phyloP scores from a whole-genome alignment of 2,797 vertebrate genomes.

The Propithecus perrieri region DNA sequence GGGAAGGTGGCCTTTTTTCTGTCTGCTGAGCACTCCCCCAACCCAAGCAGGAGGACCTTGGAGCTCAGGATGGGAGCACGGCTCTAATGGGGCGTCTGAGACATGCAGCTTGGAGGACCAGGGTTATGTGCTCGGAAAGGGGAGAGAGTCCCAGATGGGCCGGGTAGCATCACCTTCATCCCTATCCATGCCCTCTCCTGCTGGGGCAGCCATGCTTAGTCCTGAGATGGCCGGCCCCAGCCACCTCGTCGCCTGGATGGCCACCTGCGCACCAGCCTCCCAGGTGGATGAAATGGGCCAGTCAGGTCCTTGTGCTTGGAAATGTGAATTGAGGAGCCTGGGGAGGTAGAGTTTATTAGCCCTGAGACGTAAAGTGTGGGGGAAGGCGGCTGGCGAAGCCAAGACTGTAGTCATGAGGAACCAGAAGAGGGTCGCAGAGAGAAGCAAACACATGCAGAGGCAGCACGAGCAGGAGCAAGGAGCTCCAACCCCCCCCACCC shows the following conservation, averaged over 20 bases:
- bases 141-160: not conserved
- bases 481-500: not conserved
- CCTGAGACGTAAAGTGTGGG: not conserved
- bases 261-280: not conserved
- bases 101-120: not conserved
- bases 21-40: not conserved
- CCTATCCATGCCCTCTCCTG: not conserved
- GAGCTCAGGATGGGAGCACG: not conserved
- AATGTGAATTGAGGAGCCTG: not conserved
- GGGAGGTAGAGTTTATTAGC: not conserved
- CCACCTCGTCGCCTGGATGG: not conserved
- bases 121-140: not conserved
- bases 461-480: not conserved
- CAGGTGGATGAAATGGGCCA: too few species aligned
- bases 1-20: not conserved
- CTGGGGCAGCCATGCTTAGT: too few species aligned
- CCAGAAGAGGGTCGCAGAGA: not conserved
- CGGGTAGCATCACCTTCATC: not conserved
- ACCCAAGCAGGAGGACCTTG: not conserved
- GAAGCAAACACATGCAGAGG: not conserved
- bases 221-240: not conserved
- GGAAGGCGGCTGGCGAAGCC: not conserved
- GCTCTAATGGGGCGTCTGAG: not conserved
- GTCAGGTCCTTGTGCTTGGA: not conserved
- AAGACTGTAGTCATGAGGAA: too few species aligned